phyloP scores from a whole-genome alignment of 2,888 invertebrate genomes.

The Marasmarcha lunaedactyla region DNA sequence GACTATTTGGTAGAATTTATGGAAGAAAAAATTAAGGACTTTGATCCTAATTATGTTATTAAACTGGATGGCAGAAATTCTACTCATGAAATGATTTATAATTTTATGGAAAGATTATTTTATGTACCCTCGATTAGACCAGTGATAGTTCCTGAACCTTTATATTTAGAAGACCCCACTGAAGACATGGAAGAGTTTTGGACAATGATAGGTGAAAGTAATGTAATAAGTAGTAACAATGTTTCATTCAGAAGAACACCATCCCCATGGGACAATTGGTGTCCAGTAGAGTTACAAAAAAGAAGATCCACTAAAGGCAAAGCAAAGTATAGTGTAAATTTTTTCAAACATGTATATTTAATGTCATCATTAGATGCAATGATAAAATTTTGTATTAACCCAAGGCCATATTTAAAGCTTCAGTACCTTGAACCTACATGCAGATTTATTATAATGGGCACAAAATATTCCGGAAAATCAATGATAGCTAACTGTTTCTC shows the following conservation, averaged over 20 bases:
- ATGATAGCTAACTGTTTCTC: conserved; percentile 66
- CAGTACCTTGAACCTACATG: conserved; percentile 70
- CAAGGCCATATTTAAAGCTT: conserved; percentile 69
- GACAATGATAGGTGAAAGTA: conserved; percentile 32
- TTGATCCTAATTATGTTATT: conserved; percentile 65
- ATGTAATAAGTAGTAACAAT: conserved; percentile 28
- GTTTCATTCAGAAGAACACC: conserved; percentile 40
- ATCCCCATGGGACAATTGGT: conserved; percentile 71
- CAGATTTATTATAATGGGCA: conserved; percentile 72
- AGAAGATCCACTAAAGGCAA: conserved; percentile 63
- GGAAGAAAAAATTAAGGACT: conserved; percentile 59
- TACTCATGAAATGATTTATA: conserved; percentile 54
- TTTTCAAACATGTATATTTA: conserved; percentile 73
- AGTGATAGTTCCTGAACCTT: conserved; percentile 46
- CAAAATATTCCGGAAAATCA: conserved; percentile 71
- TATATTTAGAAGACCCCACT: conserved; percentile 39
- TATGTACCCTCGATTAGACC: conserved; percentile 30
- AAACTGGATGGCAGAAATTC: conserved; percentile 70
- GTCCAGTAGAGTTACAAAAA: conserved; percentile 73
- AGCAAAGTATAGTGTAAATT: conserved; percentile 66
- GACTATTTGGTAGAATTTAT: conserved; percentile 46
- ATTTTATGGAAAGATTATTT: conserved; percentile 48
- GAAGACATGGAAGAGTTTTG: conserved; percentile 55
- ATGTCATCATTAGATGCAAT: conserved; percentile 62
- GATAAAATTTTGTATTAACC: conserved; percentile 70